phyloP scores from a whole-genome alignment of 2,797 vertebrate species.

The Pipistrellus pygmaeus region DNA sequence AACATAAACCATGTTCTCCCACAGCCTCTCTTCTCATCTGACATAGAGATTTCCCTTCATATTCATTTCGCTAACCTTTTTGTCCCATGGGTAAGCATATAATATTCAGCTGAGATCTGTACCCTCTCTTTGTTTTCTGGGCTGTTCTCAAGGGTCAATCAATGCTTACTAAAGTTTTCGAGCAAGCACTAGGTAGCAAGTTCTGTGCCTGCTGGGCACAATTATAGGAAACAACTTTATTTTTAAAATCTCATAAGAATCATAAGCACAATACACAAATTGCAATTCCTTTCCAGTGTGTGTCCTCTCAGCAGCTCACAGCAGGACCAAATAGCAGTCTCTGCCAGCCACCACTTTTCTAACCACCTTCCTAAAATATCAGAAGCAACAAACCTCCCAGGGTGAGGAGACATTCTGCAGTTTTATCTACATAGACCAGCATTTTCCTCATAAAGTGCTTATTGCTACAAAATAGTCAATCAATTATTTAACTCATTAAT shows the following conservation, averaged over 20 bases:
- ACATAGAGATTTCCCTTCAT: neutral
- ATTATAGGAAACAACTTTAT: constrained; percentile 75
- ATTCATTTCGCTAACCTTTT: neutral
- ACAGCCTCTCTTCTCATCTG: neutral
- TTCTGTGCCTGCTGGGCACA: constrained; percentile 77
- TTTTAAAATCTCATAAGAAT: constrained; percentile 75
- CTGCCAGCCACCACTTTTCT: neutral
- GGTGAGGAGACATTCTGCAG: neutral
- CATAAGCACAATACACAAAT: constrained; percentile 71
- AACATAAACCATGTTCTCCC: neutral
- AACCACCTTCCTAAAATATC: constrained; percentile 41
- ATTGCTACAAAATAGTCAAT: neutral
- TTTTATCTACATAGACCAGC: neutral
- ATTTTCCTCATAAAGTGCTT: constrained; percentile 10
- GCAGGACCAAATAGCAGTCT: constrained; percentile 31
- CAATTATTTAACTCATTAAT: constrained; percentile 6
- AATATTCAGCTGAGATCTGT: constrained; percentile 38
- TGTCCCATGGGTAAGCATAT: neutral
- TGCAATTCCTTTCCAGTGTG: constrained; percentile 47
- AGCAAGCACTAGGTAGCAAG: constrained; percentile 62
- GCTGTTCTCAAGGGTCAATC: constrained; percentile 73
- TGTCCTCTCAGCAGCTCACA: constrained; percentile 68
- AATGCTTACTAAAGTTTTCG: constrained; percentile 70
- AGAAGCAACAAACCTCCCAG: constrained; percentile 59
- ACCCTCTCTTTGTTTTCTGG: constrained; percentile 70